phyloP scores from a whole-genome alignment of 2,888 invertebrate species.

The Leptopterna dolabrata region DNA sequence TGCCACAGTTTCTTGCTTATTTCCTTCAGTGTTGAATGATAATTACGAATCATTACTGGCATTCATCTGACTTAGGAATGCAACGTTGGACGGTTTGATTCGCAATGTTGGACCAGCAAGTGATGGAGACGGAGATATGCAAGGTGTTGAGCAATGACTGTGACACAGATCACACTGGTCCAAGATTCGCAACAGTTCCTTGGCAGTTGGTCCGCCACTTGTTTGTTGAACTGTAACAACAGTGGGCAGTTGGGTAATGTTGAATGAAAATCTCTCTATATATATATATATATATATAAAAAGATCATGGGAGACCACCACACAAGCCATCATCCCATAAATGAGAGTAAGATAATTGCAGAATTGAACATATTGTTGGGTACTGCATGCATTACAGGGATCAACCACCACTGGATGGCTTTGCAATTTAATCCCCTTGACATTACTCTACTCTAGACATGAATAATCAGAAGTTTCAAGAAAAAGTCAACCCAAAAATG shows the following conservation, averaged over 20 bases:
- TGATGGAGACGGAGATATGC: conserved; percentile 74
- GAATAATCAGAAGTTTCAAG: too few relatives aligned
- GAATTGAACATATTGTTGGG: too few relatives aligned
- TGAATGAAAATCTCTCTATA: too few relatives aligned
- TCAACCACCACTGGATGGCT: too few relatives aligned
- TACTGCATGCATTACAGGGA: too few relatives aligned
- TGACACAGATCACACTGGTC: conserved; percentile 94
- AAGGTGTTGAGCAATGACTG: conserved; percentile 81
- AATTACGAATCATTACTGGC: background rate
- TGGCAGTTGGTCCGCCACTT: conserved; percentile 91
- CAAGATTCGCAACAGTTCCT: conserved; percentile 89
- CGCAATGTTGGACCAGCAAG: conserved; percentile 62
- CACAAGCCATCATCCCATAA: too few relatives aligned
- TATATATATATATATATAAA: too few relatives aligned
- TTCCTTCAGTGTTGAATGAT: background rate
- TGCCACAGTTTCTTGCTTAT: background rate
- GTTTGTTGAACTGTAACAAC: conserved; percentile 69
- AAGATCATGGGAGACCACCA: too few relatives aligned
- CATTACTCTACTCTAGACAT: too few relatives aligned
- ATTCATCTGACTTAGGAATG: conserved; percentile 62
- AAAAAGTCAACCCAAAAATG: too few relatives aligned
- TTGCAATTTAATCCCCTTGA: too few relatives aligned
- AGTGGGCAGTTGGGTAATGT: conserved; percentile 4
- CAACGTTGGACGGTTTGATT: conserved; percentile 65
- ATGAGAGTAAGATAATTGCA: too few relatives aligned